Conservation (phyloP, 1,140 invertebrate species). For the Lepidurus packardi region DNA sequence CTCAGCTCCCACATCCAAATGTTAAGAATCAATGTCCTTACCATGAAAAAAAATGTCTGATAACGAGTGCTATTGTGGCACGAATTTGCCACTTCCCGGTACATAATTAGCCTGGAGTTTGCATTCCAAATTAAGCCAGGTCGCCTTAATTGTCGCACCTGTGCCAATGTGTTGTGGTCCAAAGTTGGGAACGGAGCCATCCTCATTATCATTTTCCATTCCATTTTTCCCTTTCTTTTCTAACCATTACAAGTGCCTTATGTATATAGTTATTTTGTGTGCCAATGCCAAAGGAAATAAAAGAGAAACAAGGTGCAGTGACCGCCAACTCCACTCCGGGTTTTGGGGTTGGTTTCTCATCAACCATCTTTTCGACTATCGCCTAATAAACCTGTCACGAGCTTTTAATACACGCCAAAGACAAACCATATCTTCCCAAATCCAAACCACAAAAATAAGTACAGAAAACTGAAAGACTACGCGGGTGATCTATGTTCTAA, state of each 20-base stretch:
- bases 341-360: neutral
- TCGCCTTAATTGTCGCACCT: neutral
- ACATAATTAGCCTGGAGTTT: no score
- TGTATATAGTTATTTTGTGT: neutral
- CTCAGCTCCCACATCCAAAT: no score
- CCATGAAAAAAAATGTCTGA: no score
- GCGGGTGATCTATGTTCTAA: no score
- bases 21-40: no score
- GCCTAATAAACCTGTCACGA: neutral
- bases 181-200: neutral
- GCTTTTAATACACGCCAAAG: neutral
- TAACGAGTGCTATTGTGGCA: no score
- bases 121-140: no score
- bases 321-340: neutral
- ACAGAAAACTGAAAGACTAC: no score
- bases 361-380: neutral
- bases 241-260: neutral
- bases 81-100: no score
- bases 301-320: neutral
- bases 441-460: no score
- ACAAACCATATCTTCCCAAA: no score
- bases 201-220: neutral
- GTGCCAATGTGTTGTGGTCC: neutral
- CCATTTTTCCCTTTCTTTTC: neutral
- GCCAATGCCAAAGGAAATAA: neutral